Percentiles rank a stretch among this genome's conserved stretches.
Evolutionary conservation across 2,113 vertebrate genomes (phyloP).

Genomic region (Xiphophorus hellerii): DNA sequence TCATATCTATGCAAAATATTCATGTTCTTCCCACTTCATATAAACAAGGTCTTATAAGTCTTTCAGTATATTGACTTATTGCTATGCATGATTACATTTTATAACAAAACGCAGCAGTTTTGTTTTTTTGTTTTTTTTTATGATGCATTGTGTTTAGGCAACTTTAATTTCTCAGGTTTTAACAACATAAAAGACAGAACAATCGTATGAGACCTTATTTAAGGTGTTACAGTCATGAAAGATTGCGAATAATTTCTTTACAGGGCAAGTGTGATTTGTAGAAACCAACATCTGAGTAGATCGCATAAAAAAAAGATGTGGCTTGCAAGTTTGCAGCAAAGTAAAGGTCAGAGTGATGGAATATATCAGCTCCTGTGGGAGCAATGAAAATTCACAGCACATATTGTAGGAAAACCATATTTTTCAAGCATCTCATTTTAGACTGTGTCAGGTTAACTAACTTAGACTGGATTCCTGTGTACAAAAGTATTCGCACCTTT

Average conservation of each 20-base stretch:
- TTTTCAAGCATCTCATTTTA: conserved; percentile 8
- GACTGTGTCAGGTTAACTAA: background rate
- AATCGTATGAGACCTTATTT: background rate
- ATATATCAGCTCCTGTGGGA: conserved; percentile 23
- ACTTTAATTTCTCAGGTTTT: background rate
- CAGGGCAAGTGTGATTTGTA: background rate
- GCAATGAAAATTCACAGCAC: background rate
- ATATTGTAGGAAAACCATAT: background rate
- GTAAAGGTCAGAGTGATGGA: conserved; percentile 25
- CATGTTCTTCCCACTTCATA: too few relatives aligned
- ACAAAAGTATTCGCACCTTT: too few relatives aligned
- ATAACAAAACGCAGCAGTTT: too few relatives aligned
- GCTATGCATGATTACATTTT: too few relatives aligned
- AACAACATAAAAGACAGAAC: background rate
- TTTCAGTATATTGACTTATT: too few relatives aligned
- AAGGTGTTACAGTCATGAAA: background rate
- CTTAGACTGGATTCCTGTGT: background rate
- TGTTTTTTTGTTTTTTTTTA: too few relatives aligned
- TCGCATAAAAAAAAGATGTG: conserved; percentile 1
- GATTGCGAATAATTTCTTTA: background rate
- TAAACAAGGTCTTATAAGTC: too few relatives aligned
- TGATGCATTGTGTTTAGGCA: background rate
- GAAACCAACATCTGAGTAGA: background rate
- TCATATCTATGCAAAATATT: too few relatives aligned
- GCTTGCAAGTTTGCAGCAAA: background rate